Evolutionary conservation across 2,113 vertebrate genomes (phyloP), one percentile per base, ranked within the genome.

Genomic region (Taxidea taxus): DNA sequence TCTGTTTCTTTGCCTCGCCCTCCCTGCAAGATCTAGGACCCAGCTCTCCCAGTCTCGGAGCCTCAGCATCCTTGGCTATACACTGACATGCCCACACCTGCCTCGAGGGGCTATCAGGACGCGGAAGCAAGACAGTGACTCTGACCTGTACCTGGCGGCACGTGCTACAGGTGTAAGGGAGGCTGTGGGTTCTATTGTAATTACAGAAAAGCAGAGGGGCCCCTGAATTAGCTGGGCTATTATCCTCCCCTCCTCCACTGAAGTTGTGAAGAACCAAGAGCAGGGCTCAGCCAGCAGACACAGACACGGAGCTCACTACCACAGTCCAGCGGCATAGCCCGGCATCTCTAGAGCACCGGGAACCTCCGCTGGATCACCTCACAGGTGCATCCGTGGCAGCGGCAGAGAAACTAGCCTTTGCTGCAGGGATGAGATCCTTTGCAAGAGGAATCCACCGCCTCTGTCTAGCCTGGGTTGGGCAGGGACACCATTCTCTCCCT

Each of bases 21-120:
- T 95, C 29, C 4, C 7, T 11, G 42, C 47, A 47, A 21, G 4
- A 51, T 20, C 4, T 1, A 81, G 21, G 56, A 51, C 2, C 11
- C 20, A n/a, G 6, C 29, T 68, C 20, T 62, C 77, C 14, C 3
- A 51, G 20, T 21, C 12, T 70, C n/a, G 68, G 31, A 87, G 29
- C 34, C 21, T 37, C 15, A 4, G 14, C 68, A 31, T 90, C 54
- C 6, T n/a, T 72, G 29, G 10, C 0, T 77, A 20, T 72, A 15
- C 87, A 12, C 29, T 56, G 42, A n/a, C n/a, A 31, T 29, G 66
- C 23, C 60, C 27, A 7, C 37, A 66, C 34, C 25, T 92, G 81
- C 31, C 21, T 70, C 2, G 5, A 0, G 18, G 25, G n/a, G 3
- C 2, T 64, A 4, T 68, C 9, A 5, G 2, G 34, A 56, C 7